Percentiles rank a stretch among this genome's conserved stretches.
These are phyloP conservation scores for Erythrocercus mccallii DNA, from an alignment of 2,113 vertebrate genomes.

Conservation along the genomic window DNA sequence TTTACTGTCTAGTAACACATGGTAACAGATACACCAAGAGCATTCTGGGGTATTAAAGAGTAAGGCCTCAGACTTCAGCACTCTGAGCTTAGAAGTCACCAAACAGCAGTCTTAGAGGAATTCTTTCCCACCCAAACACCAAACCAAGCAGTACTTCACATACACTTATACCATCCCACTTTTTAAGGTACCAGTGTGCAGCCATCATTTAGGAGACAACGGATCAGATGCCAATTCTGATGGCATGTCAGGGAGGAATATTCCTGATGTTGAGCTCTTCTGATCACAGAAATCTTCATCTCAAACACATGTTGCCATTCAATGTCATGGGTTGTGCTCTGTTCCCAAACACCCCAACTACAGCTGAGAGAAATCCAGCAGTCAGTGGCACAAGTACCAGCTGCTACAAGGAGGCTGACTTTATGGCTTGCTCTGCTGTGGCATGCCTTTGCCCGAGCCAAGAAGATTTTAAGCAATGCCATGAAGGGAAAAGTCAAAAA, in stretches of 20 bases:
- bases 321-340: not conserved
- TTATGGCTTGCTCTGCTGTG: not conserved
- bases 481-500: not conserved
- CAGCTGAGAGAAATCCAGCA: not conserved
- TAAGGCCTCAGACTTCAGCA: not conserved
- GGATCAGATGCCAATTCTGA: not conserved
- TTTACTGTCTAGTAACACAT: not conserved
- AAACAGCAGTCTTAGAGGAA: not conserved
- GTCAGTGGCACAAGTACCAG: not conserved
- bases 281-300: not conserved
- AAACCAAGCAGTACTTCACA: not conserved
- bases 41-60: not conserved
- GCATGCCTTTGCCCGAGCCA: not conserved
- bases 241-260: not conserved
- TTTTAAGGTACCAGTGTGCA: not conserved
- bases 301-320: not conserved
- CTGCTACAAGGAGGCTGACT: not conserved
- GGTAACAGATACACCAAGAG: not conserved
- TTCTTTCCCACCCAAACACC: not conserved
- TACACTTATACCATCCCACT: not conserved
- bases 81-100: not conserved
- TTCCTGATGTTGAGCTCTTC: fast-evolving
- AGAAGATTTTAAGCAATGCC: not conserved
- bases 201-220: not conserved
- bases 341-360: not conserved